Conservation (phyloP, 2,113 vertebrate species). For the Noctilio leporinus region DNA sequence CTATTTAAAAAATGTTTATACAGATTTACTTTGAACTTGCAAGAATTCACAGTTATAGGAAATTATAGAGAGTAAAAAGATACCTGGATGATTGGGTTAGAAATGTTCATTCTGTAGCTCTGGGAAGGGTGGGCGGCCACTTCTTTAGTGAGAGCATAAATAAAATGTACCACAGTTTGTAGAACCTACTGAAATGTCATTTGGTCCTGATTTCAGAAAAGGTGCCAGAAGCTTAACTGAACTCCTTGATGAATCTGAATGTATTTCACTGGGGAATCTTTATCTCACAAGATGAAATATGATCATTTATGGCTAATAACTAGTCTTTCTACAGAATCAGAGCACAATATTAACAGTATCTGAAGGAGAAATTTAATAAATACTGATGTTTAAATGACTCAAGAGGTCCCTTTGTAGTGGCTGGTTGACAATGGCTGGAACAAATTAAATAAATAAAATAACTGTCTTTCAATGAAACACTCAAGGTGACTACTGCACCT, state of each 20-base stretch:
- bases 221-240: conserved; percentile 89
- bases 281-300: conserved; percentile 96
- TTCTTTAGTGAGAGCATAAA: conserved; percentile 85
- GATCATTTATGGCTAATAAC: conserved; percentile 92
- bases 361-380: conserved; percentile 97
- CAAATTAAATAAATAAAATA: conserved; percentile 84
- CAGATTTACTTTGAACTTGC: background rate
- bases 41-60: background rate
- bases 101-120: conserved; percentile 69
- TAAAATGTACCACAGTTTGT: conserved; percentile 78
- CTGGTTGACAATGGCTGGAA: conserved; percentile 88
- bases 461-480: conserved; percentile 82
- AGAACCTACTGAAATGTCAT: conserved; percentile 76
- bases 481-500: conserved; percentile 88
- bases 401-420: conserved; percentile 86
- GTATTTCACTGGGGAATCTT: conserved; percentile 90
- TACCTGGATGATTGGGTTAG: background rate
- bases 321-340: conserved; percentile 95
- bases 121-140: conserved; percentile 81
- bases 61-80: background rate
- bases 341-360: conserved; percentile 93
- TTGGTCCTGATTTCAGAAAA: conserved; percentile 78
- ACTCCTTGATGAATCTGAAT: conserved; percentile 93
- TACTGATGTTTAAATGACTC: conserved; percentile 92
- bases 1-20: background rate